Percentiles rank a stretch among this genome's conserved stretches.
Conservation (phyloP, 2,797 vertebrate genomes). For the Neomorphus geoffroyi region DNA sequence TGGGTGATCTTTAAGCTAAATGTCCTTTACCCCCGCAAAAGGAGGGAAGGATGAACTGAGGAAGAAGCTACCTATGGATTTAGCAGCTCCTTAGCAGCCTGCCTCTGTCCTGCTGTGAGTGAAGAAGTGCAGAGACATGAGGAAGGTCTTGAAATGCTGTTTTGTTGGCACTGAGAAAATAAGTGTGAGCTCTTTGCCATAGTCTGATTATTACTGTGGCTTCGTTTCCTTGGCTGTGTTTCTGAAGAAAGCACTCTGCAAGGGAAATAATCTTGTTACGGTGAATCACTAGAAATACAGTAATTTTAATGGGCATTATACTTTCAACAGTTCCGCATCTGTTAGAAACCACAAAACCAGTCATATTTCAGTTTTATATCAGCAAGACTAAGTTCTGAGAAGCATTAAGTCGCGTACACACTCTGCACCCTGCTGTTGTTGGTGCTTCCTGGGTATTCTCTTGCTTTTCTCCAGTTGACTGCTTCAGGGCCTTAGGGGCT, state of each 20-base stretch:
- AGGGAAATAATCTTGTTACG: not conserved
- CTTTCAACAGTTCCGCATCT: conserved; percentile 7
- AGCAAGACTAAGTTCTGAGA: not conserved
- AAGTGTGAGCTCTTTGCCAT: not conserved
- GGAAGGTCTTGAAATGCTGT: not conserved
- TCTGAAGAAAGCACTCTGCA: not conserved
- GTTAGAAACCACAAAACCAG: not conserved
- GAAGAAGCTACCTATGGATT: not conserved
- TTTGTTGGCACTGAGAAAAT: not conserved
- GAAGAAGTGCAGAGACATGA: not conserved
- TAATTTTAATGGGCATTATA: conserved; percentile 36
- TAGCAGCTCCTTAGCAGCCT: not conserved
- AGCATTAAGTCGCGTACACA: not conserved
- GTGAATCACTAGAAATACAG: not conserved
- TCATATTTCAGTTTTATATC: conserved; percentile 37
- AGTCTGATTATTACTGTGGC: not conserved
- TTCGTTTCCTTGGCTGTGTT: not conserved
- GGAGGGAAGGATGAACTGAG: not conserved
- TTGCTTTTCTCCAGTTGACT: not conserved
- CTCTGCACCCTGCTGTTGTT: not conserved
- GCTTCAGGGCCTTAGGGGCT: not conserved
- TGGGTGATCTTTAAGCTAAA: not conserved
- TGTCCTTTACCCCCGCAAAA: fast-evolving
- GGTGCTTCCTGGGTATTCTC: not conserved
- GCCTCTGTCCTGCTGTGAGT: not conserved